phyloP scores from a whole-genome alignment of 53 echinoderm and acorn worm species.

The Paracentrotus lividus region DNA sequence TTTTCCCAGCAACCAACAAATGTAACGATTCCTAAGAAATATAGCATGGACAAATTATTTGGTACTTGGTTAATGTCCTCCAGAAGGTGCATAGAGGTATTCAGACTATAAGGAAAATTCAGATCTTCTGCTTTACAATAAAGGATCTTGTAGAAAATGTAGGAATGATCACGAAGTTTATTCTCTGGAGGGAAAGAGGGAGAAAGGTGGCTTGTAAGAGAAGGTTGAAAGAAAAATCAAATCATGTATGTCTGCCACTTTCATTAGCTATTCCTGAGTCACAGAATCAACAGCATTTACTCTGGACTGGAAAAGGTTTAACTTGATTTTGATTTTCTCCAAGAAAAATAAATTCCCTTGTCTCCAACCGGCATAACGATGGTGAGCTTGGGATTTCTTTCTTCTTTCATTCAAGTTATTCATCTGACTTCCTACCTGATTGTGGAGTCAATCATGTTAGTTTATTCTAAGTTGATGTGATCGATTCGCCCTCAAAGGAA shows the following conservation, averaged over 20 bases:
- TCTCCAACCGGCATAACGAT: neutral
- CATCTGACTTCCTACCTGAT: neutral
- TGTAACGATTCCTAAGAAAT: too few relatives aligned
- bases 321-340: slow-evolving; percentile 21
- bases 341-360: neutral
- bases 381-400: neutral
- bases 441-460: neutral
- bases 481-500: neutral
- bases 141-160: too few relatives aligned
- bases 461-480: neutral
- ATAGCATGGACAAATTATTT: too few relatives aligned
- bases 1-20: too few relatives aligned
- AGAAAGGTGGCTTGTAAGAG: too few relatives aligned
- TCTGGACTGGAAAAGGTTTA: neutral
- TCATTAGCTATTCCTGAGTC: slow-evolving; percentile 62
- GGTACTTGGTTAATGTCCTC: too few relatives aligned
- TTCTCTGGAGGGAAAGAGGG: too few relatives aligned
- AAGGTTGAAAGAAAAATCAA: neutral
- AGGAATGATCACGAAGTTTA: too few relatives aligned
- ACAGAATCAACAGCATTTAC: slow-evolving; percentile 45
- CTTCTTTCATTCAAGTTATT: neutral
- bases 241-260: slow-evolving; percentile 44
- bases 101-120: too few relatives aligned
- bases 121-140: too few relatives aligned
- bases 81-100: too few relatives aligned